Evolutionary conservation across 2,113 vertebrate genomes (phyloP).

Genomic region (Megaceryle torquata): DNA sequence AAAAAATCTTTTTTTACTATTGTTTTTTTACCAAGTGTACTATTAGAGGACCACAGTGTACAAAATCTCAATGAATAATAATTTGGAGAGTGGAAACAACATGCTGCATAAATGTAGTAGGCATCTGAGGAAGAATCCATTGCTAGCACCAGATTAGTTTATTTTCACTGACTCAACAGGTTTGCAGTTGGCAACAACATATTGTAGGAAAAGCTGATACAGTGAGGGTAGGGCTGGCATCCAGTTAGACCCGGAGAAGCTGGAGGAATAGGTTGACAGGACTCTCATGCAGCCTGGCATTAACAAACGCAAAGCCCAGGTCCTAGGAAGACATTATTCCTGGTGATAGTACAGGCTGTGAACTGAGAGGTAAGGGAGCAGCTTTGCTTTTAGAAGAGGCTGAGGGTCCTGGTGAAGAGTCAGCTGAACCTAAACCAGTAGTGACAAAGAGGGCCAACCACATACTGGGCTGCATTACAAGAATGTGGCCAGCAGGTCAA

Average conservation of each 20-base stretch:
- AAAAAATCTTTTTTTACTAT: too few relatives aligned
- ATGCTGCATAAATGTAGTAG: neutral
- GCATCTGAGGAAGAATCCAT: neutral
- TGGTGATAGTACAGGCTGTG: neutral
- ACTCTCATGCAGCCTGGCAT: neutral
- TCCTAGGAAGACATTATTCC: neutral
- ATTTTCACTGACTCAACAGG: neutral
- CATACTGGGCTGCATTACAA: neutral
- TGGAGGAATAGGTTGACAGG: neutral
- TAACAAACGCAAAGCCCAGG: neutral
- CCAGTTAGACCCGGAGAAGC: neutral
- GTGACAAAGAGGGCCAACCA: neutral
- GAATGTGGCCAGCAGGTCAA: neutral
- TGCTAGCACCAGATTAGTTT: neutral
- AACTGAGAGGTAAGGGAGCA: neutral
- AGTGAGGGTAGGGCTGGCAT: neutral
- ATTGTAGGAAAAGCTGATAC: neutral
- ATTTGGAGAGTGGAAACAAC: neutral
- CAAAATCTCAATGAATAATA: neutral
- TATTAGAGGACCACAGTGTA: neutral
- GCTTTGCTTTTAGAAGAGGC: neutral
- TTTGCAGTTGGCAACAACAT: neutral
- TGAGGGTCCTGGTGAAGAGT: neutral
- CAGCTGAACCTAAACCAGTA: neutral
- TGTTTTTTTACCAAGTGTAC: neutral